phyloP scores from a whole-genome alignment of 2,888 invertebrate genomes.

The Amphipyra berbera region DNA sequence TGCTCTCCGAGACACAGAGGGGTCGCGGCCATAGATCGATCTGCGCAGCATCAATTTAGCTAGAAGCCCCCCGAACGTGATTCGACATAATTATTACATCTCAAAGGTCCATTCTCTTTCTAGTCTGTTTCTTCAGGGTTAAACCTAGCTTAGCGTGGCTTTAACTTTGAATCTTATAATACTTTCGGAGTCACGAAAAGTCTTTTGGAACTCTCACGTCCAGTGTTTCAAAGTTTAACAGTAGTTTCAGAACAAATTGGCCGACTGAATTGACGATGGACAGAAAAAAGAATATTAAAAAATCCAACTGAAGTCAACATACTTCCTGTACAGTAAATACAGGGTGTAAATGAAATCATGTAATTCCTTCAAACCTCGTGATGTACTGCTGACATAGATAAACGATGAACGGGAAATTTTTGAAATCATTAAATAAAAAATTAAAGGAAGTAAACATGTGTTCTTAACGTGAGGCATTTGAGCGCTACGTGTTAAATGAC shows the following conservation, averaged over 20 bases:
- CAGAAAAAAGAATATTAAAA: not conserved
- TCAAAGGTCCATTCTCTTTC: not conserved
- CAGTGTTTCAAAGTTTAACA: slow-evolving; percentile 35
- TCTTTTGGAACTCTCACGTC: slow-evolving; percentile 23
- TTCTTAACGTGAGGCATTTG: too few species aligned
- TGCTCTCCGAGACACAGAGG: not conserved
- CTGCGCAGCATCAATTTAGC: slow-evolving; percentile 3
- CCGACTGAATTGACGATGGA: too few species aligned
- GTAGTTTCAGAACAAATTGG: not conserved
- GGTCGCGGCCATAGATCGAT: slow-evolving; percentile 11
- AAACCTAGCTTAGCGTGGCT: slow-evolving; percentile 29
- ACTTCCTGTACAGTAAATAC: not conserved
- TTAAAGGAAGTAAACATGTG: too few species aligned
- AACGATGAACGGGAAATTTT: too few species aligned
- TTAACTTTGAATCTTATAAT: slow-evolving; percentile 32
- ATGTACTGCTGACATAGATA: too few species aligned
- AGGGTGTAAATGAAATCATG: too few species aligned
- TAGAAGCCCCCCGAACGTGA: slow-evolving; percentile 19
- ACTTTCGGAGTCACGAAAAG: slow-evolving; percentile 30
- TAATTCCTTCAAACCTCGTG: too few species aligned
- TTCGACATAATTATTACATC: slow-evolving; percentile 30
- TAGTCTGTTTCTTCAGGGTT: not conserved
- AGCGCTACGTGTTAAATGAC: too few species aligned
- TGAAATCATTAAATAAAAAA: too few species aligned
- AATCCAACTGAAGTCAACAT: not conserved